phyloP scores from a whole-genome alignment of 1,140 invertebrate species.

The Ectropis grisescens region DNA sequence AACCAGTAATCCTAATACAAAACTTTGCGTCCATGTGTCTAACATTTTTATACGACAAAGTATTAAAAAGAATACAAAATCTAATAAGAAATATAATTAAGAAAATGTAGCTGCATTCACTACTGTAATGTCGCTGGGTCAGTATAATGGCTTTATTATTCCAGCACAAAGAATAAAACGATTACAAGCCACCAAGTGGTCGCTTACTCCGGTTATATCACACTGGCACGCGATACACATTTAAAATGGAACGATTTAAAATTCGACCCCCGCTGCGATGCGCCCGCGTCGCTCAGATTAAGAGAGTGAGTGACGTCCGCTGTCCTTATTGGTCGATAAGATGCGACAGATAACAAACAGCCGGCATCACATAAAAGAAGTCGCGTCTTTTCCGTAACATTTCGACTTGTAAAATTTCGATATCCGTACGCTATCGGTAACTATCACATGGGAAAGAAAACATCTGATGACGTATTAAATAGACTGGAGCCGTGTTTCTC shows the following conservation, averaged over 20 bases:
- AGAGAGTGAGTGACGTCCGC: constrained; percentile 61
- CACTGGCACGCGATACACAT: constrained; percentile 45
- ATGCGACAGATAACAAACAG: constrained; percentile 58
- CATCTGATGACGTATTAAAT: constrained; percentile 50
- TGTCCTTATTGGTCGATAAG: constrained; percentile 62
- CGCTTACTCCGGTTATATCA: constrained; percentile 31
- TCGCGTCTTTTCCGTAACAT: constrained; percentile 38
- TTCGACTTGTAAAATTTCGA: constrained; percentile 51
- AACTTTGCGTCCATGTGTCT: too few species aligned
- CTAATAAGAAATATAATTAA: too few species aligned
- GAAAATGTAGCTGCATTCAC: too few species aligned
- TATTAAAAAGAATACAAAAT: too few species aligned
- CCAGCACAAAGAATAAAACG: too few species aligned
- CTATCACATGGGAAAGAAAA: constrained; percentile 48
- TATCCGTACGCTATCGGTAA: too few species aligned
- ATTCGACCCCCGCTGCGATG: constrained; percentile 46
- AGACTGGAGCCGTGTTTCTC: too few species aligned
- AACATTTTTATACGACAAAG: too few species aligned
- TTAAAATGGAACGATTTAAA: constrained; percentile 47
- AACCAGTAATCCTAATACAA: too few species aligned
- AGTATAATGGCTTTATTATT: too few species aligned
- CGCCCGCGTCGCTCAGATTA: constrained; percentile 42
- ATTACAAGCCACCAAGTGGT: too few species aligned
- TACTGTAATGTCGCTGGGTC: too few species aligned
- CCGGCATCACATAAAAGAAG: constrained; percentile 51